Conservation (phyloP, 2,797 vertebrate species). For the Melanotaenia pygmaea region DNA sequence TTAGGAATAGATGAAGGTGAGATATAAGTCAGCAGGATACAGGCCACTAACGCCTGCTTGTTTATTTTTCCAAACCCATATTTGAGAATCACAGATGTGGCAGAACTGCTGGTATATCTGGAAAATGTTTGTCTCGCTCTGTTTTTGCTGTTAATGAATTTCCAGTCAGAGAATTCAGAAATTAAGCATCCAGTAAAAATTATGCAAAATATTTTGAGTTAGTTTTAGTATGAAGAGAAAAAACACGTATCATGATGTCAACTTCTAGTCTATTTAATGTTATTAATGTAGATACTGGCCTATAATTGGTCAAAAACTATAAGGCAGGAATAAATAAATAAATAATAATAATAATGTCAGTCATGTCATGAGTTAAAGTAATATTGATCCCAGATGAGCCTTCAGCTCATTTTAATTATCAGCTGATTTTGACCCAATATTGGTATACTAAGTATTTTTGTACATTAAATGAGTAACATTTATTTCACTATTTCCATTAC, state of each 20-base stretch:
- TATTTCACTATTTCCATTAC: not conserved
- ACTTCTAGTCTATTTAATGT: not conserved
- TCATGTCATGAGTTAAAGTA: not conserved
- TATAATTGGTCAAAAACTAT: not conserved
- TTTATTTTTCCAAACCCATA: constrained; percentile 1
- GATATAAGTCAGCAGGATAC: not conserved
- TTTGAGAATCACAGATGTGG: not conserved
- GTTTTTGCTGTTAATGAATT: not conserved
- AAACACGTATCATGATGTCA: not conserved
- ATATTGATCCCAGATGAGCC: not conserved
- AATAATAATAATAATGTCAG: not conserved
- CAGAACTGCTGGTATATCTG: not conserved
- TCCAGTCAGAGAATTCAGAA: not conserved
- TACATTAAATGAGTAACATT: not conserved
- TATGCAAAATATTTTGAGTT: not conserved
- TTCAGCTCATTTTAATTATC: not conserved
- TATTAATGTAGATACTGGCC: not conserved
- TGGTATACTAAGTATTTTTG: too few relatives aligned
- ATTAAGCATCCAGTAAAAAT: not conserved
- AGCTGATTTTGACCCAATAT: too few relatives aligned
- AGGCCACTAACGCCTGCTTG: not conserved
- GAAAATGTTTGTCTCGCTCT: not conserved
- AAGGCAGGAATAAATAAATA: not conserved
- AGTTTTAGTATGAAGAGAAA: not conserved
- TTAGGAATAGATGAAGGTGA: not conserved